These are phyloP conservation scores for Harpagifer antarcticus DNA, from an alignment of 2,797 vertebrate genomes.

Conservation along the genomic window DNA sequence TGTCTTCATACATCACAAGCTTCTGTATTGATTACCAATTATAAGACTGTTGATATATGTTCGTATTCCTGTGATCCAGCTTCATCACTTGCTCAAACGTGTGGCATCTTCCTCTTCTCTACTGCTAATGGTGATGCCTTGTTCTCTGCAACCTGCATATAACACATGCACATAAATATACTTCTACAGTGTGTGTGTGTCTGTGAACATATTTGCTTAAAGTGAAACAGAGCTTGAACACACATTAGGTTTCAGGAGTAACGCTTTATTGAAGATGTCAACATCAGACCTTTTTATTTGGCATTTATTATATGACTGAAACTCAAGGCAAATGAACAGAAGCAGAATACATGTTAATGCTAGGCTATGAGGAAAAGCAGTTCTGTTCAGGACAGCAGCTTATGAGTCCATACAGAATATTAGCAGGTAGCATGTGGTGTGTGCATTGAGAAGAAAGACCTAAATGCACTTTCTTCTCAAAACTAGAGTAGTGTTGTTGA, in stretches of 20 bases:
- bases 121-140: no score
- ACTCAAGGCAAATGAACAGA: conserved; percentile 49
- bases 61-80: background rate
- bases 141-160: background rate
- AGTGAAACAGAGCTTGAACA: conserved; percentile 2
- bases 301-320: conserved; percentile 46
- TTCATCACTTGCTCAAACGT: background rate
- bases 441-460: background rate
- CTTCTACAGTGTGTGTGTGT: background rate
- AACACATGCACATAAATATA: no score
- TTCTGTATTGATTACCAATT: background rate
- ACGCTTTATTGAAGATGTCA: conserved; percentile 62
- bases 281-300: conserved; percentile 50
- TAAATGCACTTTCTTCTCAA: background rate
- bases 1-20: background rate
- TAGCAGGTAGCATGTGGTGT: no score
- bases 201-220: background rate
- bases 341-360: conserved; percentile 27
- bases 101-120: background rate
- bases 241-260: conserved; percentile 35
- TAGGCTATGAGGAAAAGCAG: conserved; percentile 19
- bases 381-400: conserved; percentile 10
- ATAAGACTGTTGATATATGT: background rate
- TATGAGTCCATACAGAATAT: conserved; percentile 11
- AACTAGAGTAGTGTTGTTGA: conserved; percentile 9